Base-by-base conservation (phyloP, 2,888 invertebrate genomes). In the Holacanthella duospinosa region DNA sequence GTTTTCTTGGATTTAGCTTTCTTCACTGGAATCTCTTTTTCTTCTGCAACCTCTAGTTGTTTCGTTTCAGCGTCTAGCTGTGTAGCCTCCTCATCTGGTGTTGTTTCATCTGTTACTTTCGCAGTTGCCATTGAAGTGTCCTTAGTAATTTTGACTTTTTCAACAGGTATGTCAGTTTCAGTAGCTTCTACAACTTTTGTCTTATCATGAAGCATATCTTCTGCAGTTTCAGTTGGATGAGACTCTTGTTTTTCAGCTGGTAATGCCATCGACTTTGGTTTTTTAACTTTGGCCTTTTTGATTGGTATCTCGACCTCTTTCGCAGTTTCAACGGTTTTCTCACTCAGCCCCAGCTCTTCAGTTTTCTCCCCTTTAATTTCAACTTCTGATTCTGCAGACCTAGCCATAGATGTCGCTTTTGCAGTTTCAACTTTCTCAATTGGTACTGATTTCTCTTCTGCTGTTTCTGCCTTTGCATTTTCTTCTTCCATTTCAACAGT, bases 61-160 rank as follows among this genome's bases (percentile, higher is more conserved):
- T 55, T 25, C 16, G 57, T 29, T 43, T 61, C 59, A 9, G 36
- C 61, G 1, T 28, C 12, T 12, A 59, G 61, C 2, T 55, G 61
- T 1, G 75, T 73, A 29, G 75, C 68, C 71, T 74, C 74, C 69
- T 77, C 77, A 0, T 36, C 36, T 36, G 16, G 9, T 16, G 36
- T 16, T 16, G 16, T 36, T 6, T 12, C 36, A 16, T n/a, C n/a
- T n/a, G 76, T n/a, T n/a, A n/a, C n/a, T n/a, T 48, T 36, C 6
- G 36, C 25, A 9, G 24, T 53, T 53, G 25, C 36, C 12, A 29
- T 25, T 58, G 36, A 16, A 24, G n/a, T 9, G 6, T 24, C 9
- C 28, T 28, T 12, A 4, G 54, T 1, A 21, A 44, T 29, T 24
- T 26, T 2, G 59, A 26, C 54, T 63, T 53, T 16, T 36, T 36